These are phyloP conservation scores for Aldabrachelys gigantea DNA, from an alignment of 2,113 vertebrate species.

Conservation along the genomic window DNA sequence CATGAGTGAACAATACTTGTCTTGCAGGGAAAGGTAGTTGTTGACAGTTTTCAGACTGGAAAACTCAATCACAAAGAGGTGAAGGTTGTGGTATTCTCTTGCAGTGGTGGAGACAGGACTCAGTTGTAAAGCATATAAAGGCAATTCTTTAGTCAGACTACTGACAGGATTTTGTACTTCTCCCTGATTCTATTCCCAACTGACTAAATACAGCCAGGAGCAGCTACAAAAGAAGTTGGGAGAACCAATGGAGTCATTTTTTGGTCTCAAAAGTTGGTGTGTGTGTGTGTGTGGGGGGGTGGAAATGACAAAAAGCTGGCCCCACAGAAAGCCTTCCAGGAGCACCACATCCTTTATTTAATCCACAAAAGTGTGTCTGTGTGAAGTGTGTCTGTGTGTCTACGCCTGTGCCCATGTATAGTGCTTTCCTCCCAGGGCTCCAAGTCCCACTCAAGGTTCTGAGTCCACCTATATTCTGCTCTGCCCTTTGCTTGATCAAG, in stretches of 20 bases:
- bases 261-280: background rate
- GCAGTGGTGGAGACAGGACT: background rate
- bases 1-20: background rate
- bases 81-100: background rate
- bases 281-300: background rate
- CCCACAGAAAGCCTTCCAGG: background rate
- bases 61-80: background rate
- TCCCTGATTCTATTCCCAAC: background rate
- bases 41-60: background rate
- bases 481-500: background rate
- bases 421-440: fast-evolving
- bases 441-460: background rate
- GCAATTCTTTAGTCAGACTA: background rate
- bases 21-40: background rate
- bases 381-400: background rate
- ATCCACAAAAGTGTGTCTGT: background rate
- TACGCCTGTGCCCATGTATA: too few relatives aligned
- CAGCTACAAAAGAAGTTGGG: background rate
- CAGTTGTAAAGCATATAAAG: background rate
- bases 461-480: fast-evolving
- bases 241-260: background rate
- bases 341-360: background rate
- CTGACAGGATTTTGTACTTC: background rate
- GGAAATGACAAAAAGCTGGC: background rate
- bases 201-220: background rate